phyloP scores from a whole-genome alignment of 2,113 vertebrate species.

The Rhinolophus ferrumequinum region DNA sequence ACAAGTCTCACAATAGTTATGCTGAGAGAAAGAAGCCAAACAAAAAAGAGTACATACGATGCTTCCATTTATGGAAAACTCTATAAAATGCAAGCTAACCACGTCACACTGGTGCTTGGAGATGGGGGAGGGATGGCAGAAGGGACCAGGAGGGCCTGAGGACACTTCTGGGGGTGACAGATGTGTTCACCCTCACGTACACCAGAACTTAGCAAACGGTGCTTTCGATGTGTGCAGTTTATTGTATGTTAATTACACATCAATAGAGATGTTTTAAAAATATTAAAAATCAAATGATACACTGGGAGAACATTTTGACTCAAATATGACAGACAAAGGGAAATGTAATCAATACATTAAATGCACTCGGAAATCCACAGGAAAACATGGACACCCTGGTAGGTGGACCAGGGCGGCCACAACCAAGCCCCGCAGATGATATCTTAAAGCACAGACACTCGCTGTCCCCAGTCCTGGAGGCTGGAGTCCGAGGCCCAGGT shows the following conservation, averaged over 20 bases:
- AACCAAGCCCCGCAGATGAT: background rate
- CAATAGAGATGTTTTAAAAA: background rate
- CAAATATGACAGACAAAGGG: rapidly evolving
- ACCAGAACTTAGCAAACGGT: rapidly evolving
- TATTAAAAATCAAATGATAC: too few species aligned
- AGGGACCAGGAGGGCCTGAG: rapidly evolving
- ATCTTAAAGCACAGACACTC: background rate
- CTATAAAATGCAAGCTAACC: background rate
- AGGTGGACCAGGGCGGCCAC: background rate
- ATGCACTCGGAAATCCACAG: too few species aligned
- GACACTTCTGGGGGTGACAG: rapidly evolving
- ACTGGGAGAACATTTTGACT: too few species aligned
- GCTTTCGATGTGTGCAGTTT: background rate
- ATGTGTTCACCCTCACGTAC: rapidly evolving
- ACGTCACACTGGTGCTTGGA: background rate
- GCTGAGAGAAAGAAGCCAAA: background rate
- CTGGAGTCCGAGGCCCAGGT: background rate
- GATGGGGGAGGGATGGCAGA: too few species aligned
- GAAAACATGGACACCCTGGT: background rate
- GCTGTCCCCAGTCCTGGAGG: background rate
- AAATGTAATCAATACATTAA: rapidly evolving
- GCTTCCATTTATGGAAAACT: background rate
- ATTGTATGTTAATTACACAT: rapidly evolving
- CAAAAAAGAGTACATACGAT: background rate
- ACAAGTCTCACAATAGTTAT: background rate